Evolutionary conservation across 2,113 vertebrate genomes (phyloP).

Genomic region (Cyanistes caeruleus): DNA sequence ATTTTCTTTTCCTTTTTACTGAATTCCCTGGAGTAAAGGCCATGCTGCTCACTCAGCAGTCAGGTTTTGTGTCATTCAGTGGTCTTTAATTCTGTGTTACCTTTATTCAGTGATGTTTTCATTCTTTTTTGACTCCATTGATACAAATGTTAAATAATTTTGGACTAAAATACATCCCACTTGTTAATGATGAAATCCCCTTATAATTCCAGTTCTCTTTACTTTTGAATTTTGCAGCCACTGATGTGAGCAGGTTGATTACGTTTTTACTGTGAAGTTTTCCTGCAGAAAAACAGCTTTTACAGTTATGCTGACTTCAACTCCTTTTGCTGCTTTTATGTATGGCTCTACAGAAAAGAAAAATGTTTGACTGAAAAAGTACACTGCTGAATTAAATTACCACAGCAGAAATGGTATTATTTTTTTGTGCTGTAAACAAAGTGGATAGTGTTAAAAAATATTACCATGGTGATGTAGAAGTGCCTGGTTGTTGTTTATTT

Average conservation of each 20-base stretch:
- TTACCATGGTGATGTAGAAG: neutral
- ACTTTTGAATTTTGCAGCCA: neutral
- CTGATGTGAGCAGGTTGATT: neutral
- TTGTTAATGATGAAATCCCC: neutral
- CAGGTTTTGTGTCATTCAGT: neutral
- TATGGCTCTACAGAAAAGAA: neutral
- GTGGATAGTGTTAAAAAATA: neutral
- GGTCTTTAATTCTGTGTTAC: neutral
- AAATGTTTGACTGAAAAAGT: neutral
- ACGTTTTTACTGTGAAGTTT: neutral
- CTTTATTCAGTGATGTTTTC: neutral
- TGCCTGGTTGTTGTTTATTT: neutral
- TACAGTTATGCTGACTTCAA: neutral
- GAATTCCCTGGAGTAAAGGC: neutral
- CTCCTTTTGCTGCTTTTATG: neutral
- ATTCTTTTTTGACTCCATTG: neutral
- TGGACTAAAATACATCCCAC: neutral
- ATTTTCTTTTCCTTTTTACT: neutral
- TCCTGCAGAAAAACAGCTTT: neutral
- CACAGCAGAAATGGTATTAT: neutral
- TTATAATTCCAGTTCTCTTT: neutral
- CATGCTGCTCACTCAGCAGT: neutral
- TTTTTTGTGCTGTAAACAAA: slow-evolving; percentile 12
- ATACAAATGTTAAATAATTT: neutral
- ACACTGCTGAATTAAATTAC: neutral